A percentile compares a stretch with the other conserved stretches of the same genome.
Conservation (phyloP, 1,140 invertebrate species). For the Drosophila ogumai region DNA sequence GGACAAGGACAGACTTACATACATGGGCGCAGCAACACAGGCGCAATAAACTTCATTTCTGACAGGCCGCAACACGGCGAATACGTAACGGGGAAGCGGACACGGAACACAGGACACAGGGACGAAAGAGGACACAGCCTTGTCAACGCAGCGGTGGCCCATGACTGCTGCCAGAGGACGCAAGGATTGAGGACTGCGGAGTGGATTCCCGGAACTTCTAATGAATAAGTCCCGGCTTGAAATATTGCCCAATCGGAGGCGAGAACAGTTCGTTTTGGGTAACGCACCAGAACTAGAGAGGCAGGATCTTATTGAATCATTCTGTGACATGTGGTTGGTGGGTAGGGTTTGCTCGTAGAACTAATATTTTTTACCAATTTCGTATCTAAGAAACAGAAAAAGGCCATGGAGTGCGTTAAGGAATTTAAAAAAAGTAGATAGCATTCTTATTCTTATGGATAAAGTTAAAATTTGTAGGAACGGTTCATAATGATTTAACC, state of each 20-base stretch:
- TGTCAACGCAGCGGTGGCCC: conserved; percentile 74
- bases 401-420: too few relatives aligned
- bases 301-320: conserved; percentile 44
- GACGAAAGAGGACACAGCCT: conserved; percentile 46
- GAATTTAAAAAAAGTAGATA: not conserved
- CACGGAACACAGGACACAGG: conserved; percentile 1
- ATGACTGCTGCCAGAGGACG: conserved; percentile 20
- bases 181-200: conserved; percentile 2
- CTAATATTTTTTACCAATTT: not conserved
- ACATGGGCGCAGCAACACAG: conserved; percentile 66
- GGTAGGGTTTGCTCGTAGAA: too few relatives aligned
- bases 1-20: conserved; percentile 10
- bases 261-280: conserved; percentile 27
- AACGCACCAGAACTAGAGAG: conserved; percentile 8
- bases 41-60: conserved; percentile 80
- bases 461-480: too few relatives aligned
- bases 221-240: conserved; percentile 68
- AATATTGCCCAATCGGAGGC: conserved; percentile 50
- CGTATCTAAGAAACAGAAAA: not conserved
- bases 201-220: conserved; percentile 36
- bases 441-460: not conserved
- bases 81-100: conserved; percentile 37
- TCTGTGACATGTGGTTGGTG: not conserved
- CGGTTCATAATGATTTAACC: not conserved
- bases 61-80: conserved; percentile 74